Conservation (phyloP, 2,113 vertebrate genomes). For the Corydoras sp. region DNA sequence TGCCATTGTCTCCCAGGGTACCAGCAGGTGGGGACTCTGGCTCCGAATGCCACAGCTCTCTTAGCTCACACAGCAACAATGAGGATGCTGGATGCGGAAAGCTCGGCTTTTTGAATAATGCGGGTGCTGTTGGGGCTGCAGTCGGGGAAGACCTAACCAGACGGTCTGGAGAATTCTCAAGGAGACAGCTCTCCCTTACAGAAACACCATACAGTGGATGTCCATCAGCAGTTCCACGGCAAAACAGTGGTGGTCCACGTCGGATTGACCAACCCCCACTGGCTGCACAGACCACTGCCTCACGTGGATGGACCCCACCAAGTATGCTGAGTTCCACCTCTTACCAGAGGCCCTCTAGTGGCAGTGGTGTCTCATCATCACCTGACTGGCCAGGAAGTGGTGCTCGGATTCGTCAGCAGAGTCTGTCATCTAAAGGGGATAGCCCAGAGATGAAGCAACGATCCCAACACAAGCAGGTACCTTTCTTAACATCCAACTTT, state of each 20-base stretch:
- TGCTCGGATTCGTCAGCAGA: constrained; percentile 85
- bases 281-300: constrained; percentile 55
- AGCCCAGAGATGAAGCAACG: constrained; percentile 93
- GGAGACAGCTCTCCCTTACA: constrained; percentile 83
- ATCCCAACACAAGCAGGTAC: constrained; percentile 86
- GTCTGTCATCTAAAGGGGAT: constrained; percentile 90
- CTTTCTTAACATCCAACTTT: neutral
- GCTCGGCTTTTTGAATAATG: constrained; percentile 69
- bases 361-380: constrained; percentile 80
- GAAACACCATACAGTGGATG: constrained; percentile 69
- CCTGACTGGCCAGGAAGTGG: constrained; percentile 87
- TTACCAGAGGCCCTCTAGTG: constrained; percentile 83
- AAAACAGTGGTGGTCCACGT: constrained; percentile 89
- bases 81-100: constrained; percentile 74
- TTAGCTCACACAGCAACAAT: constrained; percentile 97
- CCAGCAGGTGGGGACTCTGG: constrained; percentile 80
- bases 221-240: constrained; percentile 77
- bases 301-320: constrained; percentile 82
- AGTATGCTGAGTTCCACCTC: constrained; percentile 78
- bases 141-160: constrained; percentile 79
- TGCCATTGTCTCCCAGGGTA: constrained; percentile 85
- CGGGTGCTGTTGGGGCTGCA: constrained; percentile 48
- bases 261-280: constrained; percentile 89
- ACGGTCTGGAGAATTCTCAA: constrained; percentile 80
- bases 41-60: constrained; percentile 94